Evolutionary conservation across 2,888 invertebrate species (phyloP).

Genomic region (Drosophila anceps): DNA sequence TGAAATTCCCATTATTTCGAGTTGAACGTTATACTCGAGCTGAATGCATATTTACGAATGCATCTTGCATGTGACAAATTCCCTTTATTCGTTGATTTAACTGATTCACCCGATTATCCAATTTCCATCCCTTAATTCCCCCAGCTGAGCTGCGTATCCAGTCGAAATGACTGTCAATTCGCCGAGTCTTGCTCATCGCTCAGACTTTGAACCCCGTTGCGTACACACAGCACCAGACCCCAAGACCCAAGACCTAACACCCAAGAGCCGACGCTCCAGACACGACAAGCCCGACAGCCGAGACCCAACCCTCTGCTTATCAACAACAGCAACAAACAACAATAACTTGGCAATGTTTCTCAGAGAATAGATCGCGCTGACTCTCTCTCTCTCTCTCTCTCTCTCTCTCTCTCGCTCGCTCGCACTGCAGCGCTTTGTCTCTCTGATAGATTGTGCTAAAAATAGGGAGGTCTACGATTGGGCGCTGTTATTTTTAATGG

Average conservation of each 20-base stretch:
- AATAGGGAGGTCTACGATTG: conserved; percentile 71
- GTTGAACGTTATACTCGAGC: background rate
- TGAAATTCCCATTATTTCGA: background rate
- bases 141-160: background rate
- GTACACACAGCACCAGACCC: conserved; percentile 44
- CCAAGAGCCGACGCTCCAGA: conserved; percentile 12
- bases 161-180: conserved; percentile 15
- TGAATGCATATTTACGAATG: background rate
- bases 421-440: conserved; percentile 10
- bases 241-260: conserved; percentile 8
- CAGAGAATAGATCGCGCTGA: conserved; percentile 8
- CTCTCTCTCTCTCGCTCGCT: background rate
- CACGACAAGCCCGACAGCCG: conserved; percentile 6
- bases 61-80: background rate
- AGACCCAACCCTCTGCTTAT: conserved; percentile 44
- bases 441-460: conserved; percentile 71
- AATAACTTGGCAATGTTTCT: conserved; percentile 12
- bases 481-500: conserved; percentile 76
- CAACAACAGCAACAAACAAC: conserved; percentile 22
- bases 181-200: conserved; percentile 45
- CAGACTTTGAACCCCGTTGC: conserved; percentile 66
- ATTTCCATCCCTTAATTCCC: conserved; percentile 8
- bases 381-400: background rate
- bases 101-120: conserved; percentile 11
- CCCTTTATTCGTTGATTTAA: background rate